Percentiles rank a stretch among this genome's conserved stretches.
phyloP scores from a whole-genome alignment of 1,140 invertebrate species.

The Apis florea region DNA sequence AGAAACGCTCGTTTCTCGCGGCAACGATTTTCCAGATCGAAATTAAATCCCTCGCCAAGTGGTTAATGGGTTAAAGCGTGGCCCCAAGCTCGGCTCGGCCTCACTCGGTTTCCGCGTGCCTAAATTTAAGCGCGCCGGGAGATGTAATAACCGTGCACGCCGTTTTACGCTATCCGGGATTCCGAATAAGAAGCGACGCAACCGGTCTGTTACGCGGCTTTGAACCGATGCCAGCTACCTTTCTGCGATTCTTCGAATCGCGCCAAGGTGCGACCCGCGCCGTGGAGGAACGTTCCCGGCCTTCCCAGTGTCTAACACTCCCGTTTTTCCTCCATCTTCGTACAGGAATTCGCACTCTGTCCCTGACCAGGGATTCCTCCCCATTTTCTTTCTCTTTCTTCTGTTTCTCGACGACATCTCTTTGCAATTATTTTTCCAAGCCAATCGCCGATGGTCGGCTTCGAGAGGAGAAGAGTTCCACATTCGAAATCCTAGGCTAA shows the following conservation, averaged over 20 bases:
- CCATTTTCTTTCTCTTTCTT: background rate
- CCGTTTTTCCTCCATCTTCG: too few relatives aligned
- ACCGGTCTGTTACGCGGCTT: constrained; percentile 36
- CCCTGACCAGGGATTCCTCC: background rate
- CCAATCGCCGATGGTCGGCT: background rate
- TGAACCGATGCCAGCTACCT: constrained; percentile 59
- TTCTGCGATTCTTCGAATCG: constrained; percentile 51
- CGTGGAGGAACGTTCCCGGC: constrained; percentile 30
- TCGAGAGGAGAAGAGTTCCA: background rate
- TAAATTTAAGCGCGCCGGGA: constrained; percentile 56
- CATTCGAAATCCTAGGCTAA: background rate
- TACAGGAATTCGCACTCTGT: constrained; percentile 8
- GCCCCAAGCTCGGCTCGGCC: background rate
- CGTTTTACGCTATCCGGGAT: constrained; percentile 54
- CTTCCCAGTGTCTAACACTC: too few relatives aligned
- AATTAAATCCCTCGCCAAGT: background rate
- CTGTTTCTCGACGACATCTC: too few relatives aligned
- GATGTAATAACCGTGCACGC: constrained; percentile 37
- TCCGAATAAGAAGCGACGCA: constrained; percentile 50
- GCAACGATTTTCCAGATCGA: too few relatives aligned
- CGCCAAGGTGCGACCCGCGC: constrained; percentile 37
- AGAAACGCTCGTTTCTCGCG: too few relatives aligned
- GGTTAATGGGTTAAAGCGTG: constrained; percentile 29
- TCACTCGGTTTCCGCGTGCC: constrained; percentile 42
- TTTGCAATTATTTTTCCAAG: too few relatives aligned